A percentile compares a stretch with the other conserved stretches of the same genome.
Evolutionary conservation across 2,888 invertebrate genomes (phyloP).

Genomic region (Leucophora obtusa): DNA sequence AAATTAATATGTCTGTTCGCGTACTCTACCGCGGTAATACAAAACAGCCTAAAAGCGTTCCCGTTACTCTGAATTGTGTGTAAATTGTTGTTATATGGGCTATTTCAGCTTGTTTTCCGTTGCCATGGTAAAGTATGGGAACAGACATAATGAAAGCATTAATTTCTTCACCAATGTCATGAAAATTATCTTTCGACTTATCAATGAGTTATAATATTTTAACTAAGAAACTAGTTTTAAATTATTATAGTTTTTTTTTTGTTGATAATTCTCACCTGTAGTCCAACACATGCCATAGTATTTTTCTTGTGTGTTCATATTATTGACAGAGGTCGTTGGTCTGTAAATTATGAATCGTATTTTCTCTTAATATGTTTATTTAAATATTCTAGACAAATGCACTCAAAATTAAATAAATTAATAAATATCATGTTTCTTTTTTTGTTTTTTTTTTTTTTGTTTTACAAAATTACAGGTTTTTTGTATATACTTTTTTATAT

Average conservation of each 20-base stretch:
- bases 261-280: conserved; percentile 13
- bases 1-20: no score
- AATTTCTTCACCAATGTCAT: conserved; percentile 43
- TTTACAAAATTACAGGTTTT: background rate
- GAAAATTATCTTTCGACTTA: conserved; percentile 19
- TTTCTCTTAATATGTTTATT: background rate
- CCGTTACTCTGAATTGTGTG: no score
- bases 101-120: no score
- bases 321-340: conserved; percentile 41
- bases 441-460: no score
- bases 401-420: background rate
- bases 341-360: conserved; percentile 22
- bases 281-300: conserved; percentile 11
- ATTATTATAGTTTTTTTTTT: conserved; percentile 1
- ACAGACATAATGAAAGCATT: no score
- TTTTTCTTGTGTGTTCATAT: background rate
- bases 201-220: conserved; percentile 25
- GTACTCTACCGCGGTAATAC: no score
- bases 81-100: no score
- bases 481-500: background rate
- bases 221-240: conserved; percentile 45
- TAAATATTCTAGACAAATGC: conserved; percentile 8
- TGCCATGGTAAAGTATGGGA: no score
- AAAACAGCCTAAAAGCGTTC: no score
- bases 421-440: background rate